These are phyloP conservation scores for Thumatha senex DNA, from an alignment of 2,888 invertebrate genomes.

Conservation along the genomic window DNA sequence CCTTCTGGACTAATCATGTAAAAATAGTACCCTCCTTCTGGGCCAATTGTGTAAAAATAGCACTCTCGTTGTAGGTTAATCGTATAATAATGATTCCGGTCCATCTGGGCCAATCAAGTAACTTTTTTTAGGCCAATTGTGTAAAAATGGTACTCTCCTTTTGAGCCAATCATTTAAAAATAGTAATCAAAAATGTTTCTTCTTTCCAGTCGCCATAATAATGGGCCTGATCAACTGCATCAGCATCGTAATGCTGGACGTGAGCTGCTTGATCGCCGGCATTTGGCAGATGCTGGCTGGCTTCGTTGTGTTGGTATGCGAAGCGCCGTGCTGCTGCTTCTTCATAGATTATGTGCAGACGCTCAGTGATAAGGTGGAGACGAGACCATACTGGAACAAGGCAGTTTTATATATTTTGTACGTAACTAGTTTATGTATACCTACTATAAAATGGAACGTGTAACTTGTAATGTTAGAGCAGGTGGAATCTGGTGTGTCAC, in stretches of 20 bases:
- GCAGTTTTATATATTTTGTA: constrained; percentile 93
- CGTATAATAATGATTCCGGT: too few relatives aligned
- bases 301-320: constrained; percentile 93
- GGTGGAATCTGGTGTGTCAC: too few relatives aligned
- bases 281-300: constrained; percentile 95
- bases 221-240: constrained; percentile 91
- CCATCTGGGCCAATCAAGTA: too few relatives aligned
- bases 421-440: constrained; percentile 63
- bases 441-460: too few relatives aligned
- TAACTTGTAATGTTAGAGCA: too few relatives aligned
- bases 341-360: constrained; percentile 97
- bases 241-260: constrained; percentile 84
- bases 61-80: too few relatives aligned
- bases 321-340: constrained; percentile 98
- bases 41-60: too few relatives aligned
- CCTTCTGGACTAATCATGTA: too few relatives aligned
- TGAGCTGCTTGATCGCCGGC: constrained; percentile 89
- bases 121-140: too few relatives aligned
- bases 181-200: not conserved
- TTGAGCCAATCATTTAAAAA: too few relatives aligned
- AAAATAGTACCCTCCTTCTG: too few relatives aligned
- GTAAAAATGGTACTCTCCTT: too few relatives aligned
- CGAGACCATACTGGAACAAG: constrained; percentile 94
- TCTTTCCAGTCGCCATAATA: constrained; percentile 89
- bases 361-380: constrained; percentile 92